A percentile compares a stretch with the other conserved stretches of the same genome.
Evolutionary conservation across 1,140 invertebrate species (phyloP).

Genomic region (Caerostris extrusa): DNA sequence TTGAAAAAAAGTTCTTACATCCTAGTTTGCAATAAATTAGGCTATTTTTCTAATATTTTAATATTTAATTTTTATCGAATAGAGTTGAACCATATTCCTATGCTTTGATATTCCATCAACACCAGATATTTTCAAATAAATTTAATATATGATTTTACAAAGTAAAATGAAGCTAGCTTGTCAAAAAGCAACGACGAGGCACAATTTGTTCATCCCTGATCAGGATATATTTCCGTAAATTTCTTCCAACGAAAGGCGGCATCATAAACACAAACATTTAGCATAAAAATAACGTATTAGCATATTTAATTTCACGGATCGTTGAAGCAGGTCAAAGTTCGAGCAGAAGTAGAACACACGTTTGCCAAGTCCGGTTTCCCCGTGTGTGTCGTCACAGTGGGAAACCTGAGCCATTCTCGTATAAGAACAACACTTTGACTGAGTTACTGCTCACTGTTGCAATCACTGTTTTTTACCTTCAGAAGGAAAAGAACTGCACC

Average conservation of each 20-base stretch:
- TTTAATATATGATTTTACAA: no score
- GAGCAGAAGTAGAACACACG: constrained; percentile 21
- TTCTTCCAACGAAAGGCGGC: neutral
- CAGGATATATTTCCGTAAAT: neutral
- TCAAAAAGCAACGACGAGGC: no score
- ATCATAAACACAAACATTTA: neutral
- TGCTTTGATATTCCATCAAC: no score
- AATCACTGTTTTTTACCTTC: constrained; percentile 35
- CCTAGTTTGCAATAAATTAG: no score
- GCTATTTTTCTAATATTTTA: no score
- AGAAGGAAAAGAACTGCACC: neutral
- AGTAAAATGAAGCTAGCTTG: no score
- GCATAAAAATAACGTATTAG: neutral
- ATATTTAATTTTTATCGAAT: no score
- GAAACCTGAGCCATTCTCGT: constrained; percentile 3
- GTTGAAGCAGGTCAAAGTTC: constrained; percentile 27
- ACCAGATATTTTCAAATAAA: no score
- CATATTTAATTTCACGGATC: constrained; percentile 30
- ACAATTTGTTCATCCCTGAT: neutral
- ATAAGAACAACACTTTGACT: neutral
- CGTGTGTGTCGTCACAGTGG: neutral
- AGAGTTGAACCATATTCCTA: no score
- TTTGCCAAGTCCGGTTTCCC: constrained; percentile 37
- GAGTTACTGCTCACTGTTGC: constrained; percentile 26
- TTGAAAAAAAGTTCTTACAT: no score